These are phyloP conservation scores for Scylla paramamosain DNA, from an alignment of 1,140 invertebrate species.

Conservation along the genomic window DNA sequence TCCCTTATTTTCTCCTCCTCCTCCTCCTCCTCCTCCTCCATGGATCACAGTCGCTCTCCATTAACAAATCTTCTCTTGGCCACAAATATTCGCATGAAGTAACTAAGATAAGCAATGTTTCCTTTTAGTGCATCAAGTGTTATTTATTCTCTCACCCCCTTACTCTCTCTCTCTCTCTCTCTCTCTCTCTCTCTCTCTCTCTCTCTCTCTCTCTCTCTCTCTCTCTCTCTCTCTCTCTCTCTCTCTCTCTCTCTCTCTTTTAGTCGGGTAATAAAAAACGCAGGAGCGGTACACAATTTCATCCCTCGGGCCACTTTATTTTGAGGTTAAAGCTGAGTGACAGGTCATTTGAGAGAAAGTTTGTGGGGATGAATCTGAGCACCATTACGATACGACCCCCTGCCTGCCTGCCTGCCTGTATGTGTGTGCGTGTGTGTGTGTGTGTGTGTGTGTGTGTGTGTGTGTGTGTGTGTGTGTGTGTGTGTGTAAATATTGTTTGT, in stretches of 20 bases:
- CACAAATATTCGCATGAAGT: neutral
- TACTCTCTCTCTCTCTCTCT: too few relatives aligned
- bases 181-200: too few relatives aligned
- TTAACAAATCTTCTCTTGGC: neutral
- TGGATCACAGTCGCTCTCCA: neutral
- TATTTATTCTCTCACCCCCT: neutral
- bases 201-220: too few relatives aligned
- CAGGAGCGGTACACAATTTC: too few relatives aligned
- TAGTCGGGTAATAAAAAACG: too few relatives aligned
- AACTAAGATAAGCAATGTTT: neutral
- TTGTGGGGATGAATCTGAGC: neutral
- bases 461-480: too few relatives aligned
- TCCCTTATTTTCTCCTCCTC: neutral
- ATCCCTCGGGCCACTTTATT: neutral
- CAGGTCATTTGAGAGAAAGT: neutral
- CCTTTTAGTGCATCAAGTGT: neutral
- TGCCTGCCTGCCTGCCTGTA: too few relatives aligned
- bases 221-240: too few relatives aligned
- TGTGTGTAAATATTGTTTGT: too few relatives aligned
- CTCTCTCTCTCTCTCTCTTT: too few relatives aligned
- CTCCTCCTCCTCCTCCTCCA: neutral
- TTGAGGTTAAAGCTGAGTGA: neutral
- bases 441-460: too few relatives aligned
- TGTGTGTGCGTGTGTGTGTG: too few relatives aligned
- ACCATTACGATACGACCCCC: neutral